Conservation (phyloP, 1,140 invertebrate species). For the Myzus persicae region DNA sequence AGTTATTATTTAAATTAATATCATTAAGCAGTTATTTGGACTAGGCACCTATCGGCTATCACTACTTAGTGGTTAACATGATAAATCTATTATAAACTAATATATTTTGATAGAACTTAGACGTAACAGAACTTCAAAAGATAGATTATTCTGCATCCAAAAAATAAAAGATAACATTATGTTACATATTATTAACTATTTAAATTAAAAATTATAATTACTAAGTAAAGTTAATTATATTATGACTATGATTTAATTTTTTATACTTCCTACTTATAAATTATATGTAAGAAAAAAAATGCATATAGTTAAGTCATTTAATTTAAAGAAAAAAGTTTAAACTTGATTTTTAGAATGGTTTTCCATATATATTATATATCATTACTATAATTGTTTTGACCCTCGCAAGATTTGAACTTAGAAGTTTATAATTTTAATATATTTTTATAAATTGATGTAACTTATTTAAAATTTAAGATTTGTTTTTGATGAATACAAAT, state of each 20-base stretch:
- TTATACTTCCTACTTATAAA: background rate
- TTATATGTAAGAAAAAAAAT: too few species aligned
- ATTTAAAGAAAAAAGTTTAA: background rate
- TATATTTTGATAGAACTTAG: background rate
- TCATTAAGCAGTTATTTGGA: too few species aligned
- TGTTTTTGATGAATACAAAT: background rate
- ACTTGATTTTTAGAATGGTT: background rate
- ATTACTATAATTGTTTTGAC: background rate
- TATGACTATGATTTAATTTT: background rate
- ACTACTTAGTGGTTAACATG: background rate
- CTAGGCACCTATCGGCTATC: too few species aligned
- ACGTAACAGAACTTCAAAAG: background rate
- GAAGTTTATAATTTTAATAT: background rate
- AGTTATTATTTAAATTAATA: too few species aligned
- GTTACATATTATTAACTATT: background rate
- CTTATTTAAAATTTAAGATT: background rate
- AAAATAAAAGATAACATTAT: background rate
- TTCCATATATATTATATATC: background rate
- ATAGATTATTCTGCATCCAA: background rate
- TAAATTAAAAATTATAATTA: background rate
- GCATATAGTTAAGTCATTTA: background rate
- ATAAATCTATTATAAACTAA: background rate
- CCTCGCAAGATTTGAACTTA: too few species aligned
- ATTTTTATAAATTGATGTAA: background rate
- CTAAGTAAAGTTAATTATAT: too few species aligned